A percentile compares a stretch with the other conserved stretches of the same genome.
phyloP scores from a whole-genome alignment of 2,113 vertebrate genomes.

The Engystomops pustulosus region DNA sequence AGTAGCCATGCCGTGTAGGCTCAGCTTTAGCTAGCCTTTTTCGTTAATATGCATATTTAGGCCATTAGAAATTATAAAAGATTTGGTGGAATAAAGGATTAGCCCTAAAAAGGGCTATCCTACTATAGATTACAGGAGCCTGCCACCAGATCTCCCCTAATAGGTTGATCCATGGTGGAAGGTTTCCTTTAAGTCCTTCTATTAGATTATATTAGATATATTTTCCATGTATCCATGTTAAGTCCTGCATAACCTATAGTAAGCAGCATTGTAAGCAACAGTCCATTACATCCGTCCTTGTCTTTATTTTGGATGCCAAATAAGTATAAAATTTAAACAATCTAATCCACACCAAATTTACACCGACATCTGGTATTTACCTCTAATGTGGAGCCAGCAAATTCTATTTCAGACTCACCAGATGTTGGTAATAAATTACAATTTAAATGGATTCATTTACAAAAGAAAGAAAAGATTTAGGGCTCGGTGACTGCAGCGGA shows the following conservation, averaged over 20 bases:
- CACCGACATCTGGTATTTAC: not conserved
- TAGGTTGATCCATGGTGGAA: too few species aligned
- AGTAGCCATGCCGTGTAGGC: too few species aligned
- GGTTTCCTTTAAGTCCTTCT: not conserved
- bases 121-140: too few species aligned
- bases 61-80: too few species aligned
- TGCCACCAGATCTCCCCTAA: too few species aligned
- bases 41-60: too few species aligned
- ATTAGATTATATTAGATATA: not conserved
- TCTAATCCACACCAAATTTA: not conserved
- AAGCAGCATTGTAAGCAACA: not conserved
- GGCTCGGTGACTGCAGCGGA: not conserved
- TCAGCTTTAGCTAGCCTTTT: too few species aligned
- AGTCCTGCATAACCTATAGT: too few species aligned
- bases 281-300: not conserved
- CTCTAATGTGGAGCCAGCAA: not conserved
- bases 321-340: constrained; percentile 8
- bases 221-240: too few species aligned
- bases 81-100: too few species aligned
- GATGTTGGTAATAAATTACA: constrained; percentile 2
- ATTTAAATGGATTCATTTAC: constrained; percentile 17
- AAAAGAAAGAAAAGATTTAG: not conserved
- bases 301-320: constrained; percentile 12
- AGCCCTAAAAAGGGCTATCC: too few species aligned
- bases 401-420: constrained; percentile 10